Evolutionary conservation across 2,797 vertebrate genomes (phyloP), one percentile per base, ranked within the genome.

Genomic region (Selene dorsalis): DNA sequence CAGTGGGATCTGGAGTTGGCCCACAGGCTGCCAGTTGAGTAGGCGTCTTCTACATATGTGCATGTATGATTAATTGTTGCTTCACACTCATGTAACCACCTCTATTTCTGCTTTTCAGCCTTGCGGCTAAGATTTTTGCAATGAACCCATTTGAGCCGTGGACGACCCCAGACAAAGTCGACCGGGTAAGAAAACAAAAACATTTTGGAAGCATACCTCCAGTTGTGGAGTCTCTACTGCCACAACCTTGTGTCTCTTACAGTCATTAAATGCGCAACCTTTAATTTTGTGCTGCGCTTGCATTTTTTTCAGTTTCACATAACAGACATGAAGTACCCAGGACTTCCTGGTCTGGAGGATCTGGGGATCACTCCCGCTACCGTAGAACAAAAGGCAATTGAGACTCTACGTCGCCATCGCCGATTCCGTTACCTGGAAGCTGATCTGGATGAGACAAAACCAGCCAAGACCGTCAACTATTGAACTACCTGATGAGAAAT

Each of bases 361-460:
- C 94, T 99, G 14, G 96, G 95, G 1, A 94, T 99, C 82, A 83
- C 94, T 4, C 91, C 96, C 14, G 77, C 93, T 4, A 69, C 95
- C 0, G 89, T 99, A 50, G 97, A 99, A 56, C 94, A 96, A 84
- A 98, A 90, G 88, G 96, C 97, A 14, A 97, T 98, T 0, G 97
- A 99, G 89, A 94, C 97, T 69, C 91, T 99, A 80, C 96, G 98
- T 35, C 95, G 95, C 20, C 97, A 99, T 78, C 98, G 98, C 26
- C 91, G 91, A 4, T 97, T 86, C 93, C 96, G 97, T 76, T 96
- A 95, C 94, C 82, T 98, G 73, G 95, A 96, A 0, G 76, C 96
- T 1, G 96, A 97, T 28, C 80, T 96, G 14, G 96, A 96, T 11
- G 96, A 96, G 0, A 91, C 93, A 4, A 97, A 96, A 80, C 96